Evolutionary conservation across 2,888 invertebrate genomes (phyloP).

Genomic region (Machimus rusticus): DNA sequence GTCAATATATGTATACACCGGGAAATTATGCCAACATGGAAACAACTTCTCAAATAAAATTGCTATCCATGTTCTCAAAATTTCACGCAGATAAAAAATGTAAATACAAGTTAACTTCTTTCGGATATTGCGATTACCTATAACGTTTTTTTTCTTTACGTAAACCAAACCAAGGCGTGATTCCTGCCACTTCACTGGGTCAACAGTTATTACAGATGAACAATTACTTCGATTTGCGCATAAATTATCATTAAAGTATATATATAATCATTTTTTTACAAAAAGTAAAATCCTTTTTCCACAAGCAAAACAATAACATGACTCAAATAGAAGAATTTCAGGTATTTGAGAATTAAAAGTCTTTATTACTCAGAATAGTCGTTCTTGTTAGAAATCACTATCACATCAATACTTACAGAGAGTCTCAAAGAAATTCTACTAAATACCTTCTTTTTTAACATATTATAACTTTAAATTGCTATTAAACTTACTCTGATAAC

Average conservation of each 20-base stretch:
- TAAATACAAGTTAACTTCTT: background rate
- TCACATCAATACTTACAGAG: background rate
- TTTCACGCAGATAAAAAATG: background rate
- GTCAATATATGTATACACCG: background rate
- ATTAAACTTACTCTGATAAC: background rate
- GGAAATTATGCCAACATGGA: background rate
- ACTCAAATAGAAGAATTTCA: background rate
- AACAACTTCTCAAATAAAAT: background rate
- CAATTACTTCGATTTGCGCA: background rate
- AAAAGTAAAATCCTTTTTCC: background rate
- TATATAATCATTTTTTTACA: background rate
- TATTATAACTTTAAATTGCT: background rate
- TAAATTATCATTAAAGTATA: background rate
- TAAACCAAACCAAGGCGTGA: constrained; percentile 26
- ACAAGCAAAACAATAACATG: background rate
- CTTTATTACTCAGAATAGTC: background rate
- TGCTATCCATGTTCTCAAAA: constrained; percentile 23
- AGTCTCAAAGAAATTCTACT: background rate
- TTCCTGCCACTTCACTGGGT: background rate
- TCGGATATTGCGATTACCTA: background rate
- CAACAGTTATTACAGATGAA: background rate
- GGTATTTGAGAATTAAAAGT: background rate
- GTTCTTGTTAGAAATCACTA: background rate
- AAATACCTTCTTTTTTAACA: background rate
- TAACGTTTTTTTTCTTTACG: background rate